Percentiles rank a stretch among this genome's conserved stretches.
Evolutionary conservation across 2,888 invertebrate species (phyloP).

Genomic region (Caradrina kadenii): DNA sequence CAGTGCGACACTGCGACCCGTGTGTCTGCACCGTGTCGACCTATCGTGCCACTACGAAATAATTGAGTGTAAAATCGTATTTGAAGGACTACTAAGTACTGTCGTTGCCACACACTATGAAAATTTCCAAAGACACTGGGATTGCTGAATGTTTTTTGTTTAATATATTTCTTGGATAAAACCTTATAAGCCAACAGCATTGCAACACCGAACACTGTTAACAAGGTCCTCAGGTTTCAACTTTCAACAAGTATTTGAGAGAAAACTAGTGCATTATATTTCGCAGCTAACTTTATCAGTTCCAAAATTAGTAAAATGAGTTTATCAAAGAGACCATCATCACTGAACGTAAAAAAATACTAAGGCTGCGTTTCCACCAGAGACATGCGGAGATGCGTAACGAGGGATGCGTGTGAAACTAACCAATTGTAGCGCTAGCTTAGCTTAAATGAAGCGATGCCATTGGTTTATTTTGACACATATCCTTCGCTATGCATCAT

Average conservation of each 20-base stretch:
- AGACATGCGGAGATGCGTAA: too few relatives aligned
- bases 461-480: too few relatives aligned
- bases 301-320: slow-evolving; percentile 13
- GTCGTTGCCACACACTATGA: slow-evolving; percentile 77
- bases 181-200: slow-evolving; percentile 30
- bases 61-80: slow-evolving; percentile 82
- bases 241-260: slow-evolving; percentile 26
- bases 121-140: slow-evolving; percentile 66
- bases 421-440: too few relatives aligned
- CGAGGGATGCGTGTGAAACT: too few relatives aligned
- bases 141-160: slow-evolving; percentile 49
- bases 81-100: slow-evolving; percentile 79
- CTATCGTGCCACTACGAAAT: slow-evolving; percentile 74
- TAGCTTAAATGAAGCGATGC: too few relatives aligned
- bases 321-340: background rate
- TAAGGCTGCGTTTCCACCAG: too few relatives aligned
- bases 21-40: slow-evolving; percentile 75
- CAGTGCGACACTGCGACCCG: slow-evolving; percentile 63
- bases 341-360: background rate
- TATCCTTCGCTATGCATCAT: too few relatives aligned
- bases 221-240: slow-evolving; percentile 33
- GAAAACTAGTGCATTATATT: slow-evolving; percentile 42
- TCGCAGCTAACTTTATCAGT: slow-evolving; percentile 5
- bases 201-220: slow-evolving; percentile 19
- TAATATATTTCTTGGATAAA: slow-evolving; percentile 44